phyloP scores from a whole-genome alignment of 1,140 invertebrate species.

The Drosophila mauritiana region DNA sequence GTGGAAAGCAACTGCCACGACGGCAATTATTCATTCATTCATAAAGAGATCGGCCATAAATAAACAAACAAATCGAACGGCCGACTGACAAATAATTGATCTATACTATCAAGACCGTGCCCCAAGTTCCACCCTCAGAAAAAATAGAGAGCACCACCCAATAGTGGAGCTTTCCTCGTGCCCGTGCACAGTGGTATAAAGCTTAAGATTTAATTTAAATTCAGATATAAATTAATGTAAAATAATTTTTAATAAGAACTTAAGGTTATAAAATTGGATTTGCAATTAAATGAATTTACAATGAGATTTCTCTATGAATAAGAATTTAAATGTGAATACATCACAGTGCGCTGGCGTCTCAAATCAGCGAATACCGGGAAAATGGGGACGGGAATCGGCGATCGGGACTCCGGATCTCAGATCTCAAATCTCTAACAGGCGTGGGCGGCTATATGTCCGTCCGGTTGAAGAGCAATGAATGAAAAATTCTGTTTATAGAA shows the following conservation, averaged over 20 bases:
- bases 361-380: conserved; percentile 2
- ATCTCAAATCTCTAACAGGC: conserved; percentile 6
- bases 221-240: no score
- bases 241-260: not conserved
- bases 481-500: conserved; percentile 58
- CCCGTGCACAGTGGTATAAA: conserved; percentile 15
- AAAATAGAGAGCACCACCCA: conserved; percentile 5
- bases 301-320: no score
- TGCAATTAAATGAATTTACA: no score
- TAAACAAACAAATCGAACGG: conserved; percentile 73
- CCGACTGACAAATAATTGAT: conserved; percentile 76
- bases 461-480: conserved; percentile 49
- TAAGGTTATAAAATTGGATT: no score
- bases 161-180: not conserved
- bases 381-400: not conserved
- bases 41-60: conserved; percentile 71
- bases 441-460: conserved; percentile 43
- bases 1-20: conserved; percentile 42
- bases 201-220: not conserved
- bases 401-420: conserved; percentile 29
- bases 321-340: no score
- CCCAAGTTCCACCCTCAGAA: conserved; percentile 12
- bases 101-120: conserved; percentile 48
- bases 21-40: conserved; percentile 79
- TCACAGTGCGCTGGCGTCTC: conserved; percentile 26